Conservation (phyloP, 2,797 vertebrate genomes). For the Amazonetta brasiliensis region DNA sequence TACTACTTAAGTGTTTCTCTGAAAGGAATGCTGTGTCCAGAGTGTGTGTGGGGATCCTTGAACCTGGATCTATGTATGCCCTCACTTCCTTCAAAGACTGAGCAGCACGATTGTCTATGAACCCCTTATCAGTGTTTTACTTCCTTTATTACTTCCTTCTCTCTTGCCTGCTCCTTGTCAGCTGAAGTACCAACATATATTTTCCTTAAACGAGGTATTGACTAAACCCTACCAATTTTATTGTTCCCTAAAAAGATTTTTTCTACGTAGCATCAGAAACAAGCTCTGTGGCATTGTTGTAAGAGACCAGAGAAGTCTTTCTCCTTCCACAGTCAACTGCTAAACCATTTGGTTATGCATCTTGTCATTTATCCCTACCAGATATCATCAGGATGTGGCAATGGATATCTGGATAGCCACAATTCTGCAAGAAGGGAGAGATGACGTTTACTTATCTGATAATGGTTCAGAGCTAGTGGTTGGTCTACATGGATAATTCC, state of each 20-base stretch:
- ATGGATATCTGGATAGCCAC: neutral
- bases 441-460: neutral
- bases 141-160: conserved; percentile 22
- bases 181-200: neutral
- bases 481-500: neutral
- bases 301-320: neutral
- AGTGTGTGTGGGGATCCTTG: neutral
- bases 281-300: neutral
- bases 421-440: neutral
- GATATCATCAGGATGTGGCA: neutral
- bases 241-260: neutral
- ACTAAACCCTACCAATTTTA: neutral
- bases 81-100: neutral
- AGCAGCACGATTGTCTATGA: neutral
- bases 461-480: neutral
- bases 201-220: conserved; percentile 3
- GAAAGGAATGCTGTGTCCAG: neutral
- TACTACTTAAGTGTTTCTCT: neutral
- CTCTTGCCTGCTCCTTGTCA: neutral
- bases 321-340: neutral
- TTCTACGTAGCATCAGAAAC: neutral
- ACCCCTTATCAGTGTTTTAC: neutral
- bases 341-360: neutral
- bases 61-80: neutral
- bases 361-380: neutral